A percentile compares a stretch with the other conserved stretches of the same genome.
phyloP scores from a whole-genome alignment of 2,888 invertebrate species.

The Drosophila macrospina region DNA sequence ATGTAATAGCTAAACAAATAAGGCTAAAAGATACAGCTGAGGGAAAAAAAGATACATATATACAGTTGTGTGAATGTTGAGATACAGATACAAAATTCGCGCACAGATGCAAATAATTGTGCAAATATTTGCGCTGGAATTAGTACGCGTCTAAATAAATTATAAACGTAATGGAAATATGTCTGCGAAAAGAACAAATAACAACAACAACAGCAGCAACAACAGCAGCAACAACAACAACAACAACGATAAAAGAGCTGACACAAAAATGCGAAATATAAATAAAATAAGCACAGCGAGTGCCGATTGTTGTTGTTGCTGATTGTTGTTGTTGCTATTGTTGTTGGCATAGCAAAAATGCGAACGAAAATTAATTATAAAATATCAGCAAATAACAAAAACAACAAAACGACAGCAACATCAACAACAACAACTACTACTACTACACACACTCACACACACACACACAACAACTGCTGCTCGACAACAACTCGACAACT shows the following conservation, averaged over 20 bases:
- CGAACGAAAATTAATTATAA: conserved; percentile 71
- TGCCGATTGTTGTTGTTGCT: conserved; percentile 14
- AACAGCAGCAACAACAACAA: conserved; percentile 33
- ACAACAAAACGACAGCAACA: conserved; percentile 21
- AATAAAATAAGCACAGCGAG: conserved; percentile 48
- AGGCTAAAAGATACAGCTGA: neutral
- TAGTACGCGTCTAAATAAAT: conserved; percentile 71
- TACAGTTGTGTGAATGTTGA: conserved; percentile 12
- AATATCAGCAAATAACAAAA: conserved; percentile 62
- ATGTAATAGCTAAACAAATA: neutral
- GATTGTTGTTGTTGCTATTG: conserved; percentile 21
- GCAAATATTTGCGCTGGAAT: conserved; percentile 74
- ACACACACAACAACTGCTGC: conserved; percentile 16
- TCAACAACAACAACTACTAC: conserved; percentile 6
- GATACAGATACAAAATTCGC: conserved; percentile 42
- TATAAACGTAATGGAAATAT: conserved; percentile 48
- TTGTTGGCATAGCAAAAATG: conserved; percentile 45
- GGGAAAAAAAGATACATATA: conserved; percentile 26
- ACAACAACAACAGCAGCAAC: conserved; percentile 28
- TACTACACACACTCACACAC: neutral
- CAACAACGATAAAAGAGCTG: conserved; percentile 48
- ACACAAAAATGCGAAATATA: conserved; percentile 64
- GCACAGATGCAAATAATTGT: conserved; percentile 56
- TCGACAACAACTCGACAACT: conserved; percentile 27
- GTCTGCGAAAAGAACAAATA: conserved; percentile 37